A percentile compares a stretch with the other conserved stretches of the same genome.
Conservation (phyloP, 2,113 vertebrate genomes). For the Symphodus melops region DNA sequence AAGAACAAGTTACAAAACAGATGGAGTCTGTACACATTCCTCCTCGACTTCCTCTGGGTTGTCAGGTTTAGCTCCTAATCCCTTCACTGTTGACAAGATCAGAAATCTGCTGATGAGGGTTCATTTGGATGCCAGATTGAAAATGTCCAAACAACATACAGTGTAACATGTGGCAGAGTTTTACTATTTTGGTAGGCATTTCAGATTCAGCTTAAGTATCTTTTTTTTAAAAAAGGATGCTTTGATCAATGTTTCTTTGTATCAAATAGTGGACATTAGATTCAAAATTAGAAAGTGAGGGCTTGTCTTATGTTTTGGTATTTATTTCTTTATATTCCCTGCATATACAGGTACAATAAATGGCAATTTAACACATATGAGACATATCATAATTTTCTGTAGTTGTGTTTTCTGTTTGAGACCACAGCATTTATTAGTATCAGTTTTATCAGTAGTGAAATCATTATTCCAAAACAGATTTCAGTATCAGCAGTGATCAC, state of each 20-base stretch:
- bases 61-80: slow-evolving; percentile 35
- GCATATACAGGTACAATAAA: not conserved
- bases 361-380: not conserved
- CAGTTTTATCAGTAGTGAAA: not conserved
- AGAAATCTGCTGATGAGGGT: slow-evolving; percentile 23
- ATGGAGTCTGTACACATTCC: too few species aligned
- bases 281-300: too few species aligned
- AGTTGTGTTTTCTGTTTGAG: not conserved
- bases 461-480: slow-evolving; percentile 35
- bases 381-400: not conserved
- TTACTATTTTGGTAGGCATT: too few species aligned
- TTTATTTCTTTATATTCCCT: slow-evolving; percentile 4
- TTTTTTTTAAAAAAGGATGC: too few species aligned
- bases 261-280: too few species aligned
- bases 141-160: too few species aligned
- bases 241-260: too few species aligned
- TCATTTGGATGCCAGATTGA: not conserved
- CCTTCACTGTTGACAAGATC: not conserved
- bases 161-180: too few species aligned
- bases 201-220: too few species aligned
- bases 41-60: not conserved
- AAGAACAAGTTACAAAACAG: not conserved
- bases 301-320: not conserved
- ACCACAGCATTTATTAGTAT: slow-evolving; percentile 4
- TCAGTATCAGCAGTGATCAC: slow-evolving; percentile 36